Evolutionary conservation across 2,888 invertebrate genomes (phyloP).

Genomic region (Meghimatium bilineatum): DNA sequence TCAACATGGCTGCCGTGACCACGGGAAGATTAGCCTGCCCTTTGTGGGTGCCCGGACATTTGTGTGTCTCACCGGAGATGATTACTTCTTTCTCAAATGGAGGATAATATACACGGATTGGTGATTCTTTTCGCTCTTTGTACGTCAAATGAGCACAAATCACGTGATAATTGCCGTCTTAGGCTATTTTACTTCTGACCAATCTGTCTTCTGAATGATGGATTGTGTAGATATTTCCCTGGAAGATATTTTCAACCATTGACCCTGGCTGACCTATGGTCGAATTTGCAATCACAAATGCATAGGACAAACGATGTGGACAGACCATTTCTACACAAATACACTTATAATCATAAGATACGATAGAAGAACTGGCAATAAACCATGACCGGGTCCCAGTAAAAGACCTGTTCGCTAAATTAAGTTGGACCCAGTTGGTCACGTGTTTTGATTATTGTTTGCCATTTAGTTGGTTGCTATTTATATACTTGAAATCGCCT

Average conservation of each 20-base stretch:
- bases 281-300: neutral
- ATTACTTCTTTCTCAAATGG: conserved; percentile 21
- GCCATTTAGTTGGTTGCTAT: too few relatives aligned
- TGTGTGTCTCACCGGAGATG: conserved; percentile 7
- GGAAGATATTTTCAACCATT: neutral
- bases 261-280: neutral
- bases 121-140: conserved; percentile 48
- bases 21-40: conserved; percentile 39
- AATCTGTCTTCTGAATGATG: conserved; percentile 35
- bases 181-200: conserved; percentile 35
- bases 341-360: too few relatives aligned
- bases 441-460: too few relatives aligned
- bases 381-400: too few relatives aligned
- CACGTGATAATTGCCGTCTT: conserved; percentile 48
- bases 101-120: conserved; percentile 42
- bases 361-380: too few relatives aligned
- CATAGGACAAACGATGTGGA: too few relatives aligned
- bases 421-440: too few relatives aligned
- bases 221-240: neutral
- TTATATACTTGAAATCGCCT: too few relatives aligned
- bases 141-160: conserved; percentile 52
- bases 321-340: too few relatives aligned
- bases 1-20: conserved; percentile 49
- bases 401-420: too few relatives aligned
- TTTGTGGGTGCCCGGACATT: conserved; percentile 10